Base-by-base conservation (phyloP, 2,888 invertebrate genomes). In the Cataglyphis rosenhaueri region DNA sequence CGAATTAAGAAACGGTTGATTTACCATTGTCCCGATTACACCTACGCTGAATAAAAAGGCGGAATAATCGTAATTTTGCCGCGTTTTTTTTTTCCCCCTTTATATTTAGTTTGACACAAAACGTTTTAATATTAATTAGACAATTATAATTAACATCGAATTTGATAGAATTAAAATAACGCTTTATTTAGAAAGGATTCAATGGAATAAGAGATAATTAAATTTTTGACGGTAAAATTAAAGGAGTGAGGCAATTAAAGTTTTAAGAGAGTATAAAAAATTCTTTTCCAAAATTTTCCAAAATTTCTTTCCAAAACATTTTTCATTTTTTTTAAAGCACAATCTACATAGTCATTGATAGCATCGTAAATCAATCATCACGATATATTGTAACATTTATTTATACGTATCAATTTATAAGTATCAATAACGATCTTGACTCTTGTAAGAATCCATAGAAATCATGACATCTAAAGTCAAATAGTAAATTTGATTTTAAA, bases 1-100 rank as follows among this genome's bases (percentile, higher is more conserved):
- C 12, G 41, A 44, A 55, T 75, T 65, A 52, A 52, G 18, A 75
- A 12, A 38, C n/a, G 38, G 8, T 70, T 59, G 44, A 25, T 78
- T 59, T 32, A 68, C n/a, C n/a, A n/a, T 48, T 29, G 32, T 32
- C 66, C 41, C 32, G 59, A 59, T 70, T 78, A 78, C 57, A 44
- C 59, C 70, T 15, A 78, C 32, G 41, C 12, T 10, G 25, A n/a
- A 25, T 4, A 75, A 75, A 32, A 68, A 57, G 68, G 68, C 15
- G 57, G 29, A 55, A 66, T 66, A 55, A 65, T 44, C 41, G 65
- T 38, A 64, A 15, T 5, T 1, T 2, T 25, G 3, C 29, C 25
- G 4, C 9, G 6, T 44, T 75, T 8, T 9, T 12, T 12, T 55
- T 64, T 38, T 55, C 21, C 10, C 21, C 35, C 35, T 5, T 38